Conservation (phyloP, 2,797 vertebrate species). For the Petrocephalus schoutedeni region DNA sequence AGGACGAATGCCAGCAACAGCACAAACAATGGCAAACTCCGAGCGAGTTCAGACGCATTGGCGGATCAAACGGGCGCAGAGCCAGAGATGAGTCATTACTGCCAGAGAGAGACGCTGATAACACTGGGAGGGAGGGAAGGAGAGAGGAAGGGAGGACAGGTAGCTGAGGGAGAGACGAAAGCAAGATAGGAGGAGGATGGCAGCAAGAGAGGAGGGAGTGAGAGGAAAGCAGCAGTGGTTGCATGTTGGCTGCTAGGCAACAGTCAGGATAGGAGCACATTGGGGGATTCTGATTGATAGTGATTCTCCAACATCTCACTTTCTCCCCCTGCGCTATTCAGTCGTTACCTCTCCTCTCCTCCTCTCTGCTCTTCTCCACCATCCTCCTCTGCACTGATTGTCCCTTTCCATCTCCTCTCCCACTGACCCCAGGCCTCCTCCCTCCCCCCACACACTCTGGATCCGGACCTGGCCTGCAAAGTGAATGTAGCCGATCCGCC, state of each 20-base stretch:
- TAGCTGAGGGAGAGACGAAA: background rate
- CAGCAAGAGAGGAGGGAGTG: background rate
- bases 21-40: background rate
- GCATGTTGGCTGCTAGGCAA: conserved; percentile 22
- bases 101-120: background rate
- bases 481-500: background rate
- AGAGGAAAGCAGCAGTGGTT: background rate
- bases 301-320: background rate
- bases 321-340: background rate
- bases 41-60: background rate
- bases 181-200: background rate
- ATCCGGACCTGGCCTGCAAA: background rate
- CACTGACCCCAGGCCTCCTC: background rate
- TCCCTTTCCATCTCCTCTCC: background rate
- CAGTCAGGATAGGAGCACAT: background rate
- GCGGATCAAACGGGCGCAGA: background rate
- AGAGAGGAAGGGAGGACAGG: background rate
- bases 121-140: background rate
- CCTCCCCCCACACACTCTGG: background rate
- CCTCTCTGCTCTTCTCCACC: background rate
- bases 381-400: background rate
- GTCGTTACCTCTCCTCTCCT: background rate
- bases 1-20: background rate
- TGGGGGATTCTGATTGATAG: background rate
- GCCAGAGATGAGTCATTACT: conserved; percentile 3